Conservation (phyloP, 2,113 vertebrate species). For the Psephotus haematonotus region DNA sequence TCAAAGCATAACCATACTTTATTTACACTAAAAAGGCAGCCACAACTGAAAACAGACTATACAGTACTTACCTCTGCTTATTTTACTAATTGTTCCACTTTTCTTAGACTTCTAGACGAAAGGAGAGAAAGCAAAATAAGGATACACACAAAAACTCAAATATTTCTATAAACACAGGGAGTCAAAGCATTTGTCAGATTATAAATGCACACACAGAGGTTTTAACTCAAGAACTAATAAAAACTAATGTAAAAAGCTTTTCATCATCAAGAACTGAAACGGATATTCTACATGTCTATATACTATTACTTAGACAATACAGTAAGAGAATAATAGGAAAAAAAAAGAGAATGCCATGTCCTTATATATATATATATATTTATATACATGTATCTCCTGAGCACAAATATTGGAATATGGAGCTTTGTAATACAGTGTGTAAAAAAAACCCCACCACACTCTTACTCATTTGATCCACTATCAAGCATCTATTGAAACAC, state of each 20-base stretch:
- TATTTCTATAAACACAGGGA: background rate
- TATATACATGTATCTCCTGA: background rate
- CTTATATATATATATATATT: background rate
- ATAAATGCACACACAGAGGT: background rate
- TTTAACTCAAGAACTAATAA: background rate
- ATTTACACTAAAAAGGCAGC: background rate
- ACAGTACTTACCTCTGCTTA: slow-evolving; percentile 66
- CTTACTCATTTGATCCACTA: background rate
- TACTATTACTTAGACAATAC: background rate
- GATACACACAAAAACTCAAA: background rate
- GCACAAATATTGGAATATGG: background rate
- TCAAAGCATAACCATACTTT: background rate
- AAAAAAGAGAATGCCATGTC: background rate
- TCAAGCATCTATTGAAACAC: background rate
- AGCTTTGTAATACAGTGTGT: background rate
- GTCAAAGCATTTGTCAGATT: background rate
- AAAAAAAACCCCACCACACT: background rate
- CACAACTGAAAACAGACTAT: background rate
- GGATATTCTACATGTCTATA: background rate
- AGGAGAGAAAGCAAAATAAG: background rate
- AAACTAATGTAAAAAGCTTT: background rate
- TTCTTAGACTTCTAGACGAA: slow-evolving; percentile 64
- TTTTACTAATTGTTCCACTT: slow-evolving; percentile 37
- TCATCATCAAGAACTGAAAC: background rate
- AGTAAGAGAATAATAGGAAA: background rate